Evolutionary conservation across 2,888 invertebrate species (phyloP).

Genomic region (Aelia acuminata): DNA sequence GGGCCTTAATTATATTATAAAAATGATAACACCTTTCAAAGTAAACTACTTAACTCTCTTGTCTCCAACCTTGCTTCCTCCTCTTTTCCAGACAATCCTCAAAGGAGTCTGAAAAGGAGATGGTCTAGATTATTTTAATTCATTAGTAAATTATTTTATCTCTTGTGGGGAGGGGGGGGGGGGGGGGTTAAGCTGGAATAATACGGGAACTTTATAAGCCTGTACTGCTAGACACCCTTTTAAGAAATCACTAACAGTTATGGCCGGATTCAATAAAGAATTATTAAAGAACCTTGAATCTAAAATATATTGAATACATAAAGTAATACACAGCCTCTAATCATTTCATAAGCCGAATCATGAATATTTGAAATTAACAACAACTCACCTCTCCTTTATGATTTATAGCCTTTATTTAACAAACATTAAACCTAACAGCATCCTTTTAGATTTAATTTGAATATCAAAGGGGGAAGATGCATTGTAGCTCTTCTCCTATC

Average conservation of each 20-base stretch:
- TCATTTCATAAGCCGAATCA: not conserved
- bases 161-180: too few species aligned
- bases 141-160: too few species aligned
- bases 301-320: constrained; percentile 4
- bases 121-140: too few species aligned
- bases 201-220: too few species aligned
- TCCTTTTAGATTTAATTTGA: constrained; percentile 19
- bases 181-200: too few species aligned
- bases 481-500: not conserved
- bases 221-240: too few species aligned
- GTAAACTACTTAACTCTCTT: too few species aligned
- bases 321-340: constrained; percentile 7
- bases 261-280: not conserved
- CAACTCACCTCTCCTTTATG: not conserved
- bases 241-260: not conserved
- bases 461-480: constrained; percentile 16
- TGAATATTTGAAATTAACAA: constrained; percentile 36
- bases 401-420: not conserved
- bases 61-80: too few species aligned
- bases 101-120: too few species aligned
- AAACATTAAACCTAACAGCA: constrained; percentile 16
- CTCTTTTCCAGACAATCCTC: too few species aligned
- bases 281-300: not conserved
- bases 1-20: too few species aligned
- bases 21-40: too few species aligned